Percentiles rank a stretch among this genome's conserved stretches.
These are phyloP conservation scores for Pangasius mekongensis DNA, from an alignment of 2,797 vertebrate species.

Conservation along the genomic window DNA sequence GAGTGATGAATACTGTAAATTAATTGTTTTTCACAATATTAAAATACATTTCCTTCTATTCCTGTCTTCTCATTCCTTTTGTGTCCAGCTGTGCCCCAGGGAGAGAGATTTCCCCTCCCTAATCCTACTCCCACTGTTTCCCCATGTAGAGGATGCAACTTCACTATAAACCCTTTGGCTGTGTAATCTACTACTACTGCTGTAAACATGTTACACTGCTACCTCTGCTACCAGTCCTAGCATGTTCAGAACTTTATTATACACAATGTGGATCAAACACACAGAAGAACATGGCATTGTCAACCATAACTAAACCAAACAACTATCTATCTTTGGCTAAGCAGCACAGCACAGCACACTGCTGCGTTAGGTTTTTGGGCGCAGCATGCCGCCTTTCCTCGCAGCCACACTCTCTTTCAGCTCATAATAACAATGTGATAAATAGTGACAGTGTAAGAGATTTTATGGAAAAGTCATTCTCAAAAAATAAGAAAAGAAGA, in stretches of 20 bases:
- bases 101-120: not conserved
- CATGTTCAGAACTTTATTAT: not conserved
- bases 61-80: not conserved
- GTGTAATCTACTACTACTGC: not conserved
- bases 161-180: not conserved
- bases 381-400: not conserved
- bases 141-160: not conserved
- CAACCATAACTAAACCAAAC: not conserved
- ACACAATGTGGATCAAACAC: not conserved
- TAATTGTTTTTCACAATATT: not conserved
- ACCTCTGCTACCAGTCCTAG: not conserved
- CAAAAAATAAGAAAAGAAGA: not conserved
- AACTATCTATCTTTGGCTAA: not conserved
- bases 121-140: not conserved
- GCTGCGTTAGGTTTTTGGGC: not conserved
- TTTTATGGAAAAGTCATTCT: not conserved
- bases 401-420: not conserved
- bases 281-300: not conserved
- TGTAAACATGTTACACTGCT: not conserved
- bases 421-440: not conserved
- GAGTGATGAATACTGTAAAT: not conserved
- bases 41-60: not conserved
- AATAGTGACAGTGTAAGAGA: not conserved
- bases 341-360: not conserved
- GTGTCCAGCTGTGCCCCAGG: not conserved